Conservation (phyloP, 1,140 invertebrate genomes). For the Euglossa dilemma region DNA sequence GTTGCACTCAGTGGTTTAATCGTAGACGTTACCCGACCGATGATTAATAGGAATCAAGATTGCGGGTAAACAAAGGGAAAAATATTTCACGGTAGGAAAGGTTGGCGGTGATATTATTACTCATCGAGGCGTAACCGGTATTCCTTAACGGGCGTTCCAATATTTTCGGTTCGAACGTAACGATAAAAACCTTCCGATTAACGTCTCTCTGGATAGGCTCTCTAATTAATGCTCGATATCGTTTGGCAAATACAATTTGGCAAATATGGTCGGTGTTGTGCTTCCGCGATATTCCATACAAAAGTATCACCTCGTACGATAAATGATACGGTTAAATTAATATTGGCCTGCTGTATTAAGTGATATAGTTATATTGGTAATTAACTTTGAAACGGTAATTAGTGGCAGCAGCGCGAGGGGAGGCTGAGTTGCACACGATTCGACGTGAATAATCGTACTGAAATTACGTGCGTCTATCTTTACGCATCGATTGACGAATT, state of each 20-base stretch:
- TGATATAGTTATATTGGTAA: background rate
- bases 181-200: too few relatives aligned
- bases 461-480: background rate
- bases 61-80: background rate
- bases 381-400: background rate
- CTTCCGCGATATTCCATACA: too few relatives aligned
- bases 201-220: too few relatives aligned
- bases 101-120: background rate
- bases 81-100: background rate
- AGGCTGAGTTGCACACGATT: background rate
- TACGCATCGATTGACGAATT: background rate
- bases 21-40: too few relatives aligned
- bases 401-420: background rate
- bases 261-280: too few relatives aligned
- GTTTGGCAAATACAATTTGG: too few relatives aligned
- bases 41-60: background rate
- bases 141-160: too few relatives aligned
- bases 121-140: background rate
- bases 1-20: background rate
- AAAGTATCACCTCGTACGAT: too few relatives aligned
- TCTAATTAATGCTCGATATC: too few relatives aligned
- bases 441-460: background rate
- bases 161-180: too few relatives aligned
- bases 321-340: background rate
- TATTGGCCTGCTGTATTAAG: background rate